A percentile compares a stretch with the other conserved stretches of the same genome.
phyloP scores from a whole-genome alignment of 1,140 invertebrate species.

The Frieseomelitta varia region DNA sequence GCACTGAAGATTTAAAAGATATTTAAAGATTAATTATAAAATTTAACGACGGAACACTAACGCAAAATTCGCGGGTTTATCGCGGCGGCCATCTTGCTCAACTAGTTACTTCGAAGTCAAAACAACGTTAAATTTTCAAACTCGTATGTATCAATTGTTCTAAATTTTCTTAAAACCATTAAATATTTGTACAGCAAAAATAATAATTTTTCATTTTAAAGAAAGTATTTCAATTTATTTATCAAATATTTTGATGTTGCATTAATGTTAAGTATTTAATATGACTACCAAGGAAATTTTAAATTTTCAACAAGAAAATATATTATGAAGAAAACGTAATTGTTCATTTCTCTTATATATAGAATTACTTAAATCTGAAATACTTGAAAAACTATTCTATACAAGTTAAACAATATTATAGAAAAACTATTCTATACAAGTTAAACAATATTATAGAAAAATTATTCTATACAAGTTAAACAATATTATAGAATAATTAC shows the following conservation, averaged over 20 bases:
- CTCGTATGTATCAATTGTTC: fast-evolving
- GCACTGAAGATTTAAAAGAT: too few species aligned
- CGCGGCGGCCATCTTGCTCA: background rate
- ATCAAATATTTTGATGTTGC: background rate
- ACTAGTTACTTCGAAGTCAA: background rate
- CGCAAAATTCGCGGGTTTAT: background rate
- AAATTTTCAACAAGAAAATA: background rate
- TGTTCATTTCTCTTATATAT: background rate
- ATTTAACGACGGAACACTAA: background rate
- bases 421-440: background rate
- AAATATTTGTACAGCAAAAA: background rate
- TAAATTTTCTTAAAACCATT: background rate
- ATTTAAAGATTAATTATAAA: background rate
- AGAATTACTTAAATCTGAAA: background rate
- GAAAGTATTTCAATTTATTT: background rate
- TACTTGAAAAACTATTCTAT: background rate
- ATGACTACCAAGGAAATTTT: too few species aligned
- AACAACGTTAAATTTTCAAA: background rate
- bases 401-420: too few species aligned
- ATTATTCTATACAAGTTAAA: background rate
- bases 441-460: too few species aligned
- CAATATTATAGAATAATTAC: too few species aligned
- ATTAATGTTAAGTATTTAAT: background rate
- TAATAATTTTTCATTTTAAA: background rate
- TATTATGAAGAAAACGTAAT: background rate